These are phyloP conservation scores for Ephestia elutella DNA, from an alignment of 1,140 invertebrate genomes.

Conservation along the genomic window DNA sequence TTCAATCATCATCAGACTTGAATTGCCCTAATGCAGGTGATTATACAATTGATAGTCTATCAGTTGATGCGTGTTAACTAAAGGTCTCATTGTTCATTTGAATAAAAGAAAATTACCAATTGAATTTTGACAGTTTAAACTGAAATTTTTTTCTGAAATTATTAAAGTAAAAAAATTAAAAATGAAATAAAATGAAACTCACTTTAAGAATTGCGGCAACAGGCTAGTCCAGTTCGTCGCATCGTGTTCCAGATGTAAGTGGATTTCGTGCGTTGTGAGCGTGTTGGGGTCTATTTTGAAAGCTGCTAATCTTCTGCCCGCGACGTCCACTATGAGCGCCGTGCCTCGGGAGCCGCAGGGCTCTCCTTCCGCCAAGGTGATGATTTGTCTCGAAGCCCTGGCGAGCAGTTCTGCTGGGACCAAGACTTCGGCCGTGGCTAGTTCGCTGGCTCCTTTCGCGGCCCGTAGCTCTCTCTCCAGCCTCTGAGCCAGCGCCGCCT, in stretches of 20 bases:
- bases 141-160: too few relatives aligned
- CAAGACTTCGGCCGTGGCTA: constrained; percentile 86
- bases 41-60: constrained; percentile 9
- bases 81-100: too few relatives aligned
- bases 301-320: constrained; percentile 78
- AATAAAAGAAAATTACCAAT: too few relatives aligned
- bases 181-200: constrained; percentile 65
- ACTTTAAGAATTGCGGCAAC: constrained; percentile 90
- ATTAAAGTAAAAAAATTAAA: too few relatives aligned
- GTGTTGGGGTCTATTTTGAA: constrained; percentile 88
- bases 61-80: background rate
- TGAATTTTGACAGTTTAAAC: too few relatives aligned
- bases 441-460: constrained; percentile 82
- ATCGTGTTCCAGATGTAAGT: constrained; percentile 87
- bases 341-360: constrained; percentile 88
- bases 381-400: constrained; percentile 83
- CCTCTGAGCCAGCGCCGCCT: constrained; percentile 77
- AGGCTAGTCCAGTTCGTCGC: constrained; percentile 86
- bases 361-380: constrained; percentile 87
- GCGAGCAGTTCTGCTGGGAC: constrained; percentile 85
- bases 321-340: constrained; percentile 84
- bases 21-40: background rate
- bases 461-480: constrained; percentile 84
- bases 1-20: background rate
- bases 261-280: constrained; percentile 89